These are phyloP conservation scores for Chloromyia formosa DNA, from an alignment of 2,888 invertebrate species.

Conservation along the genomic window DNA sequence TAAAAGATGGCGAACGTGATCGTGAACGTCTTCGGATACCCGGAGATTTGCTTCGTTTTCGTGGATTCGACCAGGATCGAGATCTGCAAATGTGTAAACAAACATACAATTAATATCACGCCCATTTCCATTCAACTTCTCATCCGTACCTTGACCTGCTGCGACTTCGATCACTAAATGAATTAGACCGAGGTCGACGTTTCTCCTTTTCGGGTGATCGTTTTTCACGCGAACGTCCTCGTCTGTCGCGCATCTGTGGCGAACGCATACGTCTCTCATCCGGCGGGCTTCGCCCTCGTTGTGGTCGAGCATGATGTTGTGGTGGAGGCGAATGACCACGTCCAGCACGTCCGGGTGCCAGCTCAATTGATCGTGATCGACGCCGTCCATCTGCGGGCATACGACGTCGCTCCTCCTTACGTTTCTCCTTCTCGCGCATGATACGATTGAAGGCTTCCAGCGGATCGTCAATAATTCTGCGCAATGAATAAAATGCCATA, in stretches of 20 bases:
- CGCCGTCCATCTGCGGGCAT: conserved; percentile 64
- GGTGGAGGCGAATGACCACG: conserved; percentile 49
- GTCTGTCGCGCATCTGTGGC: conserved; percentile 56
- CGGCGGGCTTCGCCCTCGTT: conserved; percentile 43
- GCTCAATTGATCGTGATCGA: conserved; percentile 61
- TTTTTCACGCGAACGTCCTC: conserved; percentile 59
- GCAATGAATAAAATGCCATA: conserved; percentile 53
- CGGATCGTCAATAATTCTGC: conserved; percentile 82
- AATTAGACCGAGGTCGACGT: conserved; percentile 52
- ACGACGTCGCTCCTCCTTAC: conserved; percentile 65
- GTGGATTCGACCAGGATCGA: conserved; percentile 54
- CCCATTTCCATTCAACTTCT: no score
- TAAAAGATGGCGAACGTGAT: conserved; percentile 55
- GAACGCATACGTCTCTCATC: conserved; percentile 55
- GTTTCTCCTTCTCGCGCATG: conserved; percentile 80
- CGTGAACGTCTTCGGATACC: conserved; percentile 53
- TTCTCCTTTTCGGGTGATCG: conserved; percentile 48
- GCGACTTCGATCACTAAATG: conserved; percentile 54
- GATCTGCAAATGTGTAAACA: conserved; percentile 51
- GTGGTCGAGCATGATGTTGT: conserved; percentile 45
- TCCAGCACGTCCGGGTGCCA: conserved; percentile 52
- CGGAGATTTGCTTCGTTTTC: conserved; percentile 56
- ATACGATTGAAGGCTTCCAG: conserved; percentile 87
- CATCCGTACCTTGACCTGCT: conserved; percentile 53
- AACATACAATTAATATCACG: no score